Percentiles rank a stretch among this genome's conserved stretches.
Conservation (phyloP, 2,888 invertebrate species). For the Cyrtodaria siliqua region DNA sequence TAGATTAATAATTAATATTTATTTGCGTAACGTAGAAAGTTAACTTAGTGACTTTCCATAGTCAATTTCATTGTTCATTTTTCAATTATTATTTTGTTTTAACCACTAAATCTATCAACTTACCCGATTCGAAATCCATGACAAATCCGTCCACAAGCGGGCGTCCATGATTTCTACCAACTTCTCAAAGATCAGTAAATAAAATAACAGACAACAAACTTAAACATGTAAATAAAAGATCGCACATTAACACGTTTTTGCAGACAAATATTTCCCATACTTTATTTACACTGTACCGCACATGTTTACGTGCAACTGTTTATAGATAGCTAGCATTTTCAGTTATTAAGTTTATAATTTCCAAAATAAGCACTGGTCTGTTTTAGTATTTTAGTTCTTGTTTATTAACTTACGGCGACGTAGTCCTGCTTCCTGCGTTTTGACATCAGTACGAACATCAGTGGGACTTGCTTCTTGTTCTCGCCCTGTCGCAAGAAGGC, state of each 20-base stretch:
- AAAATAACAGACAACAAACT: not conserved
- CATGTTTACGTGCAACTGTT: no score
- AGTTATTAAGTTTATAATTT: no score
- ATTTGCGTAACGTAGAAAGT: no score
- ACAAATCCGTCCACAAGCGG: not conserved
- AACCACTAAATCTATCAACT: no score
- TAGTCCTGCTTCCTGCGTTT: not conserved
- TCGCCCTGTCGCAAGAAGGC: not conserved
- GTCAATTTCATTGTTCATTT: no score
- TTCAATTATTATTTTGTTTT: no score
- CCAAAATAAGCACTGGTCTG: not conserved
- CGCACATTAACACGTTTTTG: not conserved
- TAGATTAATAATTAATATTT: no score
- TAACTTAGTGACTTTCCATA: no score
- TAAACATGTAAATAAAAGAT: not conserved
- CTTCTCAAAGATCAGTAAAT: no score
- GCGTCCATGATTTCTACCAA: not conserved
- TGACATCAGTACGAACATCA: slow-evolving; percentile 10
- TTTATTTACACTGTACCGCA: no score
- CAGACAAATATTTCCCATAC: not conserved
- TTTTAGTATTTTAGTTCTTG: not conserved
- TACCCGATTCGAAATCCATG: slow-evolving; percentile 1
- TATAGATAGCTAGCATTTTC: no score
- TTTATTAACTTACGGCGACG: not conserved
- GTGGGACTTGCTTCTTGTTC: slow-evolving; percentile 5